Percentiles rank a stretch among this genome's conserved stretches.
Evolutionary conservation across 2,888 invertebrate genomes (phyloP).

Genomic region (Xanthorhoe designata): DNA sequence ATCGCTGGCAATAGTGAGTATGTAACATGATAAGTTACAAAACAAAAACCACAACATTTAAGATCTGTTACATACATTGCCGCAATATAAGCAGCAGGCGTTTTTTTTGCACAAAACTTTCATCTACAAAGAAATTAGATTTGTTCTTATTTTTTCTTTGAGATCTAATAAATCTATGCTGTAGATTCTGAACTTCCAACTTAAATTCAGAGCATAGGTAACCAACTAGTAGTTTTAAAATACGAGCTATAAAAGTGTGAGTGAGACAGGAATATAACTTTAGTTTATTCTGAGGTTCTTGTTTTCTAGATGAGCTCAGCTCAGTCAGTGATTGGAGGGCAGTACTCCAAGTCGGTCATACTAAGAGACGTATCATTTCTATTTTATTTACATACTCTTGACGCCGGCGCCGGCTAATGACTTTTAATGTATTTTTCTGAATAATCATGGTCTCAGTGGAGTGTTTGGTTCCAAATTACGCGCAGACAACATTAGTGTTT

Average conservation of each 20-base stretch:
- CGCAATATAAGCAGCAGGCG: neutral
- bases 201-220: neutral
- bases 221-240: neutral
- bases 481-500: conserved; percentile 76
- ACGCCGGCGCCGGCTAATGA: conserved; percentile 33
- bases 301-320: neutral
- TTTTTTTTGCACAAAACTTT: too few species aligned
- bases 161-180: too few species aligned
- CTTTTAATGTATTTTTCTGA: conserved; percentile 9
- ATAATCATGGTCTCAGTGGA: conserved; percentile 44
- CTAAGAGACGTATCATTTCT: conserved; percentile 7
- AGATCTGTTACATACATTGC: conserved; percentile 6
- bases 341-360: conserved; percentile 39
- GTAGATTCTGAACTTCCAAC: neutral
- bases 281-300: neutral
- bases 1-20: neutral
- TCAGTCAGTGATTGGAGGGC: conserved; percentile 46
- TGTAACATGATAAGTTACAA: neutral
- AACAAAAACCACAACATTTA: neutral
- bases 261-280: conserved; percentile 4
- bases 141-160: too few species aligned
- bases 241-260: neutral
- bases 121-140: too few species aligned
- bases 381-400: conserved; percentile 10
- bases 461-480: conserved; percentile 57